Conservation (phyloP, 2,888 invertebrate genomes). For the Ophion ellenae region DNA sequence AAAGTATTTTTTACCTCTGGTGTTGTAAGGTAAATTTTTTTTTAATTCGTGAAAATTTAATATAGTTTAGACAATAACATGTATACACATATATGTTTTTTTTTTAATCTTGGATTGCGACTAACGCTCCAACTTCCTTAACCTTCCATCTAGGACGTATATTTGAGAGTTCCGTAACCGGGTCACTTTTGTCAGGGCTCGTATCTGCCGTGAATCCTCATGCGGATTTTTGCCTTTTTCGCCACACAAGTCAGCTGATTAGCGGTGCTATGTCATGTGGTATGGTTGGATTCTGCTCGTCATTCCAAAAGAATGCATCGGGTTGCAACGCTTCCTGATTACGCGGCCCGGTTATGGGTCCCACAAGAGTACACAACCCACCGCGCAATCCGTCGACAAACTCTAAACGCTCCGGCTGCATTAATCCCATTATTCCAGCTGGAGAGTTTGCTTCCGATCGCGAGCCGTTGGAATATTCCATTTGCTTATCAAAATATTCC, state of each 20-base stretch:
- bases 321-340: constrained; percentile 66
- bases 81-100: no score
- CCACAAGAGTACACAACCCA: constrained; percentile 42
- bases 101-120: no score
- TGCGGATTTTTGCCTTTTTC: not conserved
- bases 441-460: constrained; percentile 35
- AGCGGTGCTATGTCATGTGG: not conserved
- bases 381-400: constrained; percentile 21
- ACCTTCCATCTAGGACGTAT: no score
- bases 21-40: no score
- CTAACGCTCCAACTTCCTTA: no score
- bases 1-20: no score
- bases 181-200: no score
- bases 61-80: no score
- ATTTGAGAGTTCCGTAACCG: no score
- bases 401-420: constrained; percentile 27
- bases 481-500: constrained; percentile 2
- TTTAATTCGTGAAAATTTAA: no score
- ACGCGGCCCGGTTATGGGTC: constrained; percentile 67
- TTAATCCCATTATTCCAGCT: constrained; percentile 56
- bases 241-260: constrained; percentile 1
- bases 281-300: not conserved
- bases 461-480: constrained; percentile 41
- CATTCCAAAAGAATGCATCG: constrained; percentile 35
- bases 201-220: not conserved